Base-by-base conservation (phyloP, 2,113 vertebrate genomes). In the Sitta europaea region DNA sequence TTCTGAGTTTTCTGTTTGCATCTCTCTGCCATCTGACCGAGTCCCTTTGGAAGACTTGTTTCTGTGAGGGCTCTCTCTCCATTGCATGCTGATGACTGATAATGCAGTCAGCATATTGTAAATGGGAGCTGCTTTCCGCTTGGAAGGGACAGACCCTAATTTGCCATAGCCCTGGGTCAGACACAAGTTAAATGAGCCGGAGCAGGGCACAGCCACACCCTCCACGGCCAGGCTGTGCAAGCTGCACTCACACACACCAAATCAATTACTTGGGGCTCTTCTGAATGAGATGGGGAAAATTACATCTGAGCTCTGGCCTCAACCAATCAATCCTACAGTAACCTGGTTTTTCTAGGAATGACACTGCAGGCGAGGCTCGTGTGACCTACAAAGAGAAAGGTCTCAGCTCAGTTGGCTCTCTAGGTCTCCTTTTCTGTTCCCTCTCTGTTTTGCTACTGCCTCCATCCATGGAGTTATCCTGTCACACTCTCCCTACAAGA, bases 281-380 rank as follows among this genome's bases (percentile, higher is more conserved):
- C 61, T 72, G 84, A 91, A 93, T 48, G 58, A 4, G 6, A 91
- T 54, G 54, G 65, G 95, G 92, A 96, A 96, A 96, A 97, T 94
- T 72, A 92, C 90, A 94, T 89, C 91, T 93, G 92, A 95, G 83
- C 90, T 96, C 86, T 90, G 77, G 79, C 93, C 88, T 72, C 93
- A 78, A 53, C 59, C 58, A 81, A 95, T 96, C 94, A 96, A 96
- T 97, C 53, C 91, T 80, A 45, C 86, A 91, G 70, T 74, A 97
- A 88, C 71, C 93, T 93, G 86, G 63, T 97, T 96, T 97, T 97
- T 97, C 94, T 88, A 96, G 94, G 94, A 97, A 97, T 36, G 55
- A 82, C 1, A 70, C 89, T 88, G 80, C 76, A 91, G 94, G 96
- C 92, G 29, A 86, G 59, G 78, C 76, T 83, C 71, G n/a, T 1